phyloP scores from a whole-genome alignment of 2,888 invertebrate species.

The Mythimna lalbum region DNA sequence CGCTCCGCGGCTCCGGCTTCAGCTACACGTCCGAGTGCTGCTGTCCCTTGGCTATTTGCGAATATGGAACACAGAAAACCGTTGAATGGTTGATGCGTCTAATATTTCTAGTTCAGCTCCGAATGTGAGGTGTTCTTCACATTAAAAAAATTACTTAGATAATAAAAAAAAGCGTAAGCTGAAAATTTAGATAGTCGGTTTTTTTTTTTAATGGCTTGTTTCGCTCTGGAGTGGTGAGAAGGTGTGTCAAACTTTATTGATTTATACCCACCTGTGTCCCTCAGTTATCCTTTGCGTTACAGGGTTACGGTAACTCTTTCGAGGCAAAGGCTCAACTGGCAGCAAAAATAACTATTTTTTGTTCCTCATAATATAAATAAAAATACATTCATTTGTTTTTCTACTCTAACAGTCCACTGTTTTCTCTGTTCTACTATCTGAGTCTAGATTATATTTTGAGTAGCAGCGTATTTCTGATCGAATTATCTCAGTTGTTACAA shows the following conservation, averaged over 20 bases:
- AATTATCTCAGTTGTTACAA: slow-evolving; percentile 57
- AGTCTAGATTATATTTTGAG: slow-evolving; percentile 68
- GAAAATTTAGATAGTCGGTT: no score
- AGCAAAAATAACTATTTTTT: no score
- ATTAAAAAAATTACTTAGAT: no score
- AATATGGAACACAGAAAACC: slow-evolving; percentile 55
- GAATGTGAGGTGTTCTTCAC: not conserved
- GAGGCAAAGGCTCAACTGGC: no score
- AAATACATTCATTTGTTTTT: not conserved
- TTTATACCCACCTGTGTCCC: no score
- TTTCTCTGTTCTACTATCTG: slow-evolving; percentile 50
- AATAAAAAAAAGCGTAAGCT: no score
- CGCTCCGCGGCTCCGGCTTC: slow-evolving; percentile 40
- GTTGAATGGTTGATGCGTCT: slow-evolving; percentile 39
- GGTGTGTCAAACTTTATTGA: no score
- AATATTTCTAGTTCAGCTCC: not conserved
- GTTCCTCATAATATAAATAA: no score
- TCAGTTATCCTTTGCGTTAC: no score
- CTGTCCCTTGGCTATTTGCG: slow-evolving; percentile 72
- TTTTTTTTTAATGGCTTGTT: no score
- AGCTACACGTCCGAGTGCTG: slow-evolving; percentile 60
- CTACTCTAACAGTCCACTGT: not conserved
- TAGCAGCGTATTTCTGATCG: slow-evolving; percentile 66
- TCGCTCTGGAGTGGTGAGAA: no score
- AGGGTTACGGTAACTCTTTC: no score